Evolutionary conservation across 1,140 invertebrate species (phyloP), one percentile per base, ranked within the genome.

Genomic region (Parasteatoda tepidariorum): DNA sequence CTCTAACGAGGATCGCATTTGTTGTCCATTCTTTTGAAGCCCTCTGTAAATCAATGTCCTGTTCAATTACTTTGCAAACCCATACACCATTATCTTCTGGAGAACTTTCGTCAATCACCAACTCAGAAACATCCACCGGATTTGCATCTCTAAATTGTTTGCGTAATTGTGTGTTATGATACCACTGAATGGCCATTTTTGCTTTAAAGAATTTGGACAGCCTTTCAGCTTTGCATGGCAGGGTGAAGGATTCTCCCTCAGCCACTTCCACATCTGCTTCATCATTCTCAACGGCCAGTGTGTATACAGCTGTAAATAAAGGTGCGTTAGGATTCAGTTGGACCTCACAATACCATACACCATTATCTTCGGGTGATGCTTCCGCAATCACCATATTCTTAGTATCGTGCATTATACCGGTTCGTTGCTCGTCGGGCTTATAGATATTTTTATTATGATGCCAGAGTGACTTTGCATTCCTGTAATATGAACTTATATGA

Each of bases 331-430:
- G 4, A 3, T 31, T 22, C 30, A 74, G 38, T 15, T 24, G 15
- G 3, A 48, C 55, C 26, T 74, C 31, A 30, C 71, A 74, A 3
- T 9, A 7, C 71, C 71, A 74, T 11, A 74, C 71, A 34, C 71
- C 71, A 15, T 74, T 74, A 28, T 74, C 71, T 38, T 74, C 30
- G n/a, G 71, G 15, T n/a, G 15, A 15, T 5, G 30, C n/a, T n/a
- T 22, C 61, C 6, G 31, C 31, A 9, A 74, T 26, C 30, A 28
- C 33, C 3, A 74, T 6, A 7, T 59, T 61, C 3, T 24, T 11
- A 24, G 24, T 61, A 15, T n/a, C 31, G 24, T 71, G 41, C 31
- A 61, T 18, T 6, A 74, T 22, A 33, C 30, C 30, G 0, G 31
- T 33, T 59, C 71, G 41, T 33, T 38, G 54, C 7, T 34, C 24